Evolutionary conservation across 2,888 invertebrate species (phyloP).

Genomic region (Eilema griseolum): DNA sequence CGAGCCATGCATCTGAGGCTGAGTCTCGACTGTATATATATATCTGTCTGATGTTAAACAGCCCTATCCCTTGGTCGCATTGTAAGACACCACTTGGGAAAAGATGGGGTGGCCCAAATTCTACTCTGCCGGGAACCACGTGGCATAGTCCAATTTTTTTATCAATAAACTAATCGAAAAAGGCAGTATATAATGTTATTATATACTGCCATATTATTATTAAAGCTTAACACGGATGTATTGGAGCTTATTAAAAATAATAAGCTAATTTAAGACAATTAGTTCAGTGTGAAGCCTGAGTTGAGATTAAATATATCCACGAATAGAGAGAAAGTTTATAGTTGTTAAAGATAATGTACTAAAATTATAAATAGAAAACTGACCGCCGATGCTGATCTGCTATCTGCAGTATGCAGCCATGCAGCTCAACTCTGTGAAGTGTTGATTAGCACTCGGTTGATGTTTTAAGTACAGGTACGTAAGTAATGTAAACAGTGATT

Average conservation of each 20-base stretch:
- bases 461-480: conserved; percentile 53
- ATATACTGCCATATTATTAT: no score
- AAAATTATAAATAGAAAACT: conserved; percentile 2
- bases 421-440: conserved; percentile 54
- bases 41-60: no score
- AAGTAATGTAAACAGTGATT: conserved; percentile 60
- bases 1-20: no score
- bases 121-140: no score
- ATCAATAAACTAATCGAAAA: not conserved
- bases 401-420: conserved; percentile 48
- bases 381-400: conserved; percentile 27
- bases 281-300: not conserved
- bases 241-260: not conserved
- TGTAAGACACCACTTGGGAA: no score
- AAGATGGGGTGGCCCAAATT: no score
- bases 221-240: not conserved
- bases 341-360: not conserved
- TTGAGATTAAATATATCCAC: not conserved
- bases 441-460: conserved; percentile 58
- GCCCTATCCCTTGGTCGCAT: no score
- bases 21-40: no score
- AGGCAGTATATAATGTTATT: not conserved
- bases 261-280: not conserved
- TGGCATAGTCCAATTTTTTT: not conserved
- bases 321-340: not conserved